phyloP scores from a whole-genome alignment of 1,140 invertebrate genomes.

The Scaptomyza montana region DNA sequence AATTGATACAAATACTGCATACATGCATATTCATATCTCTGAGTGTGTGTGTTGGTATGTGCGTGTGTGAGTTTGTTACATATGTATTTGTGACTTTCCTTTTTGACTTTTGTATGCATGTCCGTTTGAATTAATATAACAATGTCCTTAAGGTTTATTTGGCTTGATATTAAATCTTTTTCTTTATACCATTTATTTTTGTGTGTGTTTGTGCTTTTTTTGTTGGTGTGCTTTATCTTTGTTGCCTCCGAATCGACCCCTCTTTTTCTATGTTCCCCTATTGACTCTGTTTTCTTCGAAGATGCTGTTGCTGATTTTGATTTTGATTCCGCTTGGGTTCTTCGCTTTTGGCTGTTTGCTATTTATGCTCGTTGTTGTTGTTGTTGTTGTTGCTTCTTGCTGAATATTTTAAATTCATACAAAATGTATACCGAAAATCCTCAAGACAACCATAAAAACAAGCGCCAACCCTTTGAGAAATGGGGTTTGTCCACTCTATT shows the following conservation, averaged over 20 bases:
- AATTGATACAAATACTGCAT: background rate
- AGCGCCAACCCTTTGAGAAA: slow-evolving; percentile 4
- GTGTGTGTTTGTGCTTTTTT: background rate
- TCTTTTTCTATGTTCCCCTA: background rate
- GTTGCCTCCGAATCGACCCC: slow-evolving; percentile 1
- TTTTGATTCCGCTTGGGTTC: slow-evolving; percentile 58
- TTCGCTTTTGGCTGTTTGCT: slow-evolving; percentile 71
- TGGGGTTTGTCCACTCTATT: background rate
- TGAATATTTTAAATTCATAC: slow-evolving; percentile 79
- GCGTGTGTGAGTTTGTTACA: slow-evolving; percentile 33
- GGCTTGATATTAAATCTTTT: slow-evolving; percentile 78
- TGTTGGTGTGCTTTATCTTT: slow-evolving; percentile 34
- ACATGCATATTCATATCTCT: no score
- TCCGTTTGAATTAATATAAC: slow-evolving; percentile 82
- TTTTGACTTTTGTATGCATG: slow-evolving; percentile 40
- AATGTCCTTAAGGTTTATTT: slow-evolving; percentile 82
- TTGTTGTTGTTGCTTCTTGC: slow-evolving; percentile 37
- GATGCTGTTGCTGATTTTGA: slow-evolving; percentile 55
- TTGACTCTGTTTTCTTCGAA: slow-evolving; percentile 20
- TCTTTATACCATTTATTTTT: slow-evolving; percentile 58
- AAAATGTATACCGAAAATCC: slow-evolving; percentile 81
- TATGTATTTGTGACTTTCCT: slow-evolving; percentile 18
- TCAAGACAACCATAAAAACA: slow-evolving; percentile 79
- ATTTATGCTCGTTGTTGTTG: slow-evolving; percentile 58
- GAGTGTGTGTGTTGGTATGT: slow-evolving; percentile 13